A percentile compares a stretch with the other conserved stretches of the same genome.
phyloP scores from a whole-genome alignment of 1,140 invertebrate species.

The Oryctes rhinoceros region DNA sequence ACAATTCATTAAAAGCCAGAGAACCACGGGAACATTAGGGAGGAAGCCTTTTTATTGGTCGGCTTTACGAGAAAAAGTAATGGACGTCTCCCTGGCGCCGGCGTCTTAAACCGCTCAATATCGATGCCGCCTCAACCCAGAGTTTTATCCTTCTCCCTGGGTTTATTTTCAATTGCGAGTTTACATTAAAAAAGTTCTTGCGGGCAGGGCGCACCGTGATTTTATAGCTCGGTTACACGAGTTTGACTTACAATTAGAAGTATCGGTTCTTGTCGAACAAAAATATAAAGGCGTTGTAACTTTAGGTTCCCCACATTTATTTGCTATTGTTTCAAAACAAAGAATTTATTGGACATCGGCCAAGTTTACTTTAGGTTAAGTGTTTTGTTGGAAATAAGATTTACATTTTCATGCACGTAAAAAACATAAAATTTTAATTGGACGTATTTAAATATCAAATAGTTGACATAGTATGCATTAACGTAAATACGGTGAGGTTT shows the following conservation, averaged over 20 bases:
- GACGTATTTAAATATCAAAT: too few relatives aligned
- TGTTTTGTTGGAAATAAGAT: neutral
- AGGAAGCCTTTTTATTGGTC: slow-evolving; percentile 33
- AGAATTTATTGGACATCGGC: neutral
- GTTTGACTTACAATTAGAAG: slow-evolving; percentile 12
- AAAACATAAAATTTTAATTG: neutral
- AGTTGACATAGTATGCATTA: too few relatives aligned
- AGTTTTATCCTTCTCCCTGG: neutral
- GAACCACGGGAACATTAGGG: neutral
- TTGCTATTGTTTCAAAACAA: slow-evolving; percentile 13
- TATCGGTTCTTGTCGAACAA: slow-evolving; percentile 7
- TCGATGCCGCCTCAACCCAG: neutral
- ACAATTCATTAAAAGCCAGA: neutral
- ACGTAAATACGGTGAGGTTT: too few relatives aligned
- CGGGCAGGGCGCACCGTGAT: slow-evolving; percentile 1
- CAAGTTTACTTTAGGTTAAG: slow-evolving; percentile 7
- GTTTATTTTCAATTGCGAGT: slow-evolving; percentile 25
- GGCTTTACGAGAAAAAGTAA: slow-evolving; percentile 10
- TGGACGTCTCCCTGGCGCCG: slow-evolving; percentile 24
- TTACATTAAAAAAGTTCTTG: slow-evolving; percentile 20
- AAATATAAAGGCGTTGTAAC: neutral
- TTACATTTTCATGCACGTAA: neutral
- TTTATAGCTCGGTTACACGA: slow-evolving; percentile 31
- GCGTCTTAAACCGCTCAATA: slow-evolving; percentile 19
- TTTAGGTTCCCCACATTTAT: neutral